Evolutionary conservation across 2,888 invertebrate genomes (phyloP).

Genomic region (Alloscopus bannaensis): DNA sequence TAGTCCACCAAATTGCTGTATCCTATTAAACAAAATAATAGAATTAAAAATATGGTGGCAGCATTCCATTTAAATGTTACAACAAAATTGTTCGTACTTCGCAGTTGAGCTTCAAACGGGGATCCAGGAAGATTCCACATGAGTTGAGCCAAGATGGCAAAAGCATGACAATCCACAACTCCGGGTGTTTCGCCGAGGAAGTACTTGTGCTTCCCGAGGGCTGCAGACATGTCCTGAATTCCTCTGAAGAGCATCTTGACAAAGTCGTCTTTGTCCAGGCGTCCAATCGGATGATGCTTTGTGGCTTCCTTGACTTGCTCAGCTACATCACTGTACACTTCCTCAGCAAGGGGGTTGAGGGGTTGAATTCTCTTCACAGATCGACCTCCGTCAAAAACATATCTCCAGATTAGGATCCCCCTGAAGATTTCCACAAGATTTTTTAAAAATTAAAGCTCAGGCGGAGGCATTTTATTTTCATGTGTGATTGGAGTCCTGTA

Average conservation of each 20-base stretch:
- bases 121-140: constrained; percentile 74
- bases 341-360: constrained; percentile 34
- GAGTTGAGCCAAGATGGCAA: constrained; percentile 76
- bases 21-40: constrained; percentile 36
- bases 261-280: constrained; percentile 61
- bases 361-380: constrained; percentile 68
- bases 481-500: no score
- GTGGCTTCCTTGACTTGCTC: constrained; percentile 62
- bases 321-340: constrained; percentile 46
- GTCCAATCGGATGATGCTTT: constrained; percentile 69
- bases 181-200: constrained; percentile 71
- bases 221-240: constrained; percentile 68
- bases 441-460: no score
- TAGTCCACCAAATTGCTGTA: constrained; percentile 67
- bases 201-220: constrained; percentile 70
- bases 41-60: neutral
- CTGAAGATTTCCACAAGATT: constrained; percentile 36
- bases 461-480: neutral
- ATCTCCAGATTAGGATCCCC: constrained; percentile 72
- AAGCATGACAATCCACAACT: constrained; percentile 75
- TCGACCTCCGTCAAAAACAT: constrained; percentile 69
- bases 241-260: constrained; percentile 62
- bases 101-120: constrained; percentile 72
- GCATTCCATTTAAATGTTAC: constrained; percentile 1
- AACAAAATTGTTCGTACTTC: constrained; percentile 63